Conservation (phyloP, 92 coral and sea anemone species). For the Bergia puertoricense region DNA sequence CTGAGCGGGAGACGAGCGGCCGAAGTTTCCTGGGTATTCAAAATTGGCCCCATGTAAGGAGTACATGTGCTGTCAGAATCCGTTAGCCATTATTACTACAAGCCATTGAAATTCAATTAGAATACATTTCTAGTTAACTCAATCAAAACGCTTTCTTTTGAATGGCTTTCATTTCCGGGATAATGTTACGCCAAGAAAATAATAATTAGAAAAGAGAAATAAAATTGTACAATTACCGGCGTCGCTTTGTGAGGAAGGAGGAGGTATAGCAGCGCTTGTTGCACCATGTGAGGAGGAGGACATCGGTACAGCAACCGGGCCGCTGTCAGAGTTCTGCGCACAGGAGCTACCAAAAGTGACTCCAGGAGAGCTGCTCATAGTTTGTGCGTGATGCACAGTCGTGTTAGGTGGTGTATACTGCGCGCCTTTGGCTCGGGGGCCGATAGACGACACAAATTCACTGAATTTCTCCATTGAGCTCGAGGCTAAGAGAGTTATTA, state of each 20-base stretch:
- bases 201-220: conserved; percentile 24
- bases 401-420: conserved; percentile 56
- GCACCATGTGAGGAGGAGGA: conserved; percentile 22
- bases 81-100: conserved; percentile 43
- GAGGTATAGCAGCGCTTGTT: conserved; percentile 4
- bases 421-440: conserved; percentile 60
- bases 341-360: conserved; percentile 27
- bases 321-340: conserved; percentile 56
- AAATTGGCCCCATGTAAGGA: conserved; percentile 44
- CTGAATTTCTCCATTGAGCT: conserved; percentile 88
- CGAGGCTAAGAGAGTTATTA: conserved; percentile 43
- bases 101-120: conserved; percentile 66
- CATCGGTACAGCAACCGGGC: conserved; percentile 28
- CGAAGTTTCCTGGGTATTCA: conserved; percentile 34
- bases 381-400: conserved; percentile 56
- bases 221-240: conserved; percentile 50
- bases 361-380: conserved; percentile 49
- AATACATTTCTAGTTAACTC: conserved; percentile 42
- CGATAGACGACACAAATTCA: conserved; percentile 82
- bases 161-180: conserved; percentile 45
- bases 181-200: conserved; percentile 39
- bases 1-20: conserved; percentile 57
- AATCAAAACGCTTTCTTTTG: conserved; percentile 53
- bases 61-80: conserved; percentile 46
- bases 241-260: conserved; percentile 52